Conservation (phyloP, 2,888 invertebrate genomes). For the Rhodophaea formosa region DNA sequence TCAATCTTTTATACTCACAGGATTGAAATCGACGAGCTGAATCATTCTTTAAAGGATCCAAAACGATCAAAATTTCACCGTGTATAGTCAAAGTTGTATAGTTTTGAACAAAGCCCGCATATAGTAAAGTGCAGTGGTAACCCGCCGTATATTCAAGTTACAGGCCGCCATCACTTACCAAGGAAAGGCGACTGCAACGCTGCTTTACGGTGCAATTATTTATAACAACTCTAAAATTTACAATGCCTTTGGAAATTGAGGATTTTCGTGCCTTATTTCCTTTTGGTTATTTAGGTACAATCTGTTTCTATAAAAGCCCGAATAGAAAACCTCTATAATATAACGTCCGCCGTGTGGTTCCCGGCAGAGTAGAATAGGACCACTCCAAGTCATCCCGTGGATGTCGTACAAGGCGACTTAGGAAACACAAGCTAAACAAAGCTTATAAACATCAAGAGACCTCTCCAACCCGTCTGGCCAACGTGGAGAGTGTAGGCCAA, state of each 20-base stretch:
- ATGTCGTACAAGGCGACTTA: no score
- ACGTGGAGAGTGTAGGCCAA: no score
- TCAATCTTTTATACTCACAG: no score
- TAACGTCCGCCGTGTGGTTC: no score
- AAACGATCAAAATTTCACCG: neutral
- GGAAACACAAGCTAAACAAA: no score
- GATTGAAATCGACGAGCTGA: no score
- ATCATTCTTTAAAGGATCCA: neutral
- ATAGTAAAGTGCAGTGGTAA: slow-evolving; percentile 9
- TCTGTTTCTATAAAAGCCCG: neutral
- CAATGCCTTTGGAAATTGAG: slow-evolving; percentile 1
- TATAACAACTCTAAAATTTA: slow-evolving; percentile 8
- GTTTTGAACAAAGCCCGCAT: neutral
- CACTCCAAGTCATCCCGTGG: no score
- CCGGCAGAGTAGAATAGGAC: no score
- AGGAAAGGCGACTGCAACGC: slow-evolving; percentile 1
- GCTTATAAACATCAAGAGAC: no score
- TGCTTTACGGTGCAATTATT: slow-evolving; percentile 13
- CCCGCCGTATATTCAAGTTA: slow-evolving; percentile 12
- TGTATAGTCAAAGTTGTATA: neutral
- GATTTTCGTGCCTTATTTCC: neutral
- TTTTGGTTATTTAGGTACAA: neutral
- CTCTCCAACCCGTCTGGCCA: no score
- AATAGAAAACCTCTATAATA: no score
- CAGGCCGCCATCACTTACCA: slow-evolving; percentile 5